Evolutionary conservation across 2,888 invertebrate genomes (phyloP).

Genomic region (Andrena minutula): DNA sequence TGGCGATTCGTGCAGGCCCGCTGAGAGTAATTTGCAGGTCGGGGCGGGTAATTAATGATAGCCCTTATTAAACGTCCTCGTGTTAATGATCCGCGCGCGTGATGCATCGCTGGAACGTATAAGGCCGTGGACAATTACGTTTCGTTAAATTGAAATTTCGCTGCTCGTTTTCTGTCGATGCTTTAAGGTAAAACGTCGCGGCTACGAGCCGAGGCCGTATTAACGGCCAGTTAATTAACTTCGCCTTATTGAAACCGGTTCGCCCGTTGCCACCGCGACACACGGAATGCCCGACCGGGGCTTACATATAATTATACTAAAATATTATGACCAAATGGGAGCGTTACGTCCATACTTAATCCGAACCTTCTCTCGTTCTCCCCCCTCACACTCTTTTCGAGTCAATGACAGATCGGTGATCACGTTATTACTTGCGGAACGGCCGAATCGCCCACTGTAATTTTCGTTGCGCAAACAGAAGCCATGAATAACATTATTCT

Average conservation of each 20-base stretch:
- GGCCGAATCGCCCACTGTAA: neutral
- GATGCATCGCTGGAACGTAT: slow-evolving; percentile 71
- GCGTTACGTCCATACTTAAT: slow-evolving; percentile 65
- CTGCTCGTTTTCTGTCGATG: slow-evolving; percentile 61
- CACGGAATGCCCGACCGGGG: slow-evolving; percentile 49
- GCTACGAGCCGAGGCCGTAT: slow-evolving; percentile 74
- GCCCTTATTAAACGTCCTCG: slow-evolving; percentile 79
- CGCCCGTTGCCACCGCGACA: slow-evolving; percentile 62
- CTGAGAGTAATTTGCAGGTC: slow-evolving; percentile 49
- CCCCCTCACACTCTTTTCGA: neutral
- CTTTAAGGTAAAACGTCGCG: slow-evolving; percentile 58
- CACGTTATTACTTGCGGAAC: slow-evolving; percentile 8
- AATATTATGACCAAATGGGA: slow-evolving; percentile 74
- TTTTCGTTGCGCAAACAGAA: neutral
- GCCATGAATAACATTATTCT: neutral
- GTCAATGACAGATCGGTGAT: slow-evolving; percentile 4
- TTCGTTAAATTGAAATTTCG: slow-evolving; percentile 80
- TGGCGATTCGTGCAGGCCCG: slow-evolving; percentile 17
- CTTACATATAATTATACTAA: slow-evolving; percentile 77
- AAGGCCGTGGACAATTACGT: slow-evolving; percentile 72
- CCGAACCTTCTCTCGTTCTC: neutral
- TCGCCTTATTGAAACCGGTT: slow-evolving; percentile 80
- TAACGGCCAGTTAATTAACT: slow-evolving; percentile 80
- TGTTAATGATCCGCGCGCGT: slow-evolving; percentile 74
- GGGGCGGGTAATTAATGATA: slow-evolving; percentile 71